Conservation (phyloP, 2,888 invertebrate species). For the Holacanthella duospinosa region DNA sequence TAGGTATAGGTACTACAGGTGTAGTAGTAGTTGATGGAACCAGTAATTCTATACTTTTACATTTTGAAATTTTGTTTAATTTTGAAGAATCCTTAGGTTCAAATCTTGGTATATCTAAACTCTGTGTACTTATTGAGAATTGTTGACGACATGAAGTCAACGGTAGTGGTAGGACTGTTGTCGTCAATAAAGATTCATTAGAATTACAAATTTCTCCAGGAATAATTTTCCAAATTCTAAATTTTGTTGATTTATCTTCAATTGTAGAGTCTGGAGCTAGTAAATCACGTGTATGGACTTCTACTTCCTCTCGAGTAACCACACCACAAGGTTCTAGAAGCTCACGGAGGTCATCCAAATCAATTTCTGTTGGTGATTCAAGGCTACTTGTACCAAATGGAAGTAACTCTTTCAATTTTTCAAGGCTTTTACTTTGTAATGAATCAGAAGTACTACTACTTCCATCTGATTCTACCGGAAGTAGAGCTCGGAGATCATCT, state of each 20-base stretch:
- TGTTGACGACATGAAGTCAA: no score
- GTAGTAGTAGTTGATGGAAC: background rate
- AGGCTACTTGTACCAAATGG: background rate
- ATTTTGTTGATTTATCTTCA: background rate
- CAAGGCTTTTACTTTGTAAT: background rate
- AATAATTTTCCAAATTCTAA: background rate
- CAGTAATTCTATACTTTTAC: background rate
- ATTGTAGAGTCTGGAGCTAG: background rate
- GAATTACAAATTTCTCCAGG: background rate
- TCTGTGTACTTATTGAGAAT: no score
- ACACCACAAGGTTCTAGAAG: background rate
- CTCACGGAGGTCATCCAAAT: background rate
- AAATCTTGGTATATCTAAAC: no score
- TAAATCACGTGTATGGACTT: background rate
- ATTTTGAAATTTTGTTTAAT: background rate
- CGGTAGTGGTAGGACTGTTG: background rate
- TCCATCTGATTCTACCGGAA: background rate
- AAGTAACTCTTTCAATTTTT: background rate
- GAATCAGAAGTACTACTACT: background rate
- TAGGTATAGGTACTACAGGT: background rate
- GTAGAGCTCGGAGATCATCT: background rate
- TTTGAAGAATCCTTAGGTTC: background rate
- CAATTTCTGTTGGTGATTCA: background rate
- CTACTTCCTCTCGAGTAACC: background rate
- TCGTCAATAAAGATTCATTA: background rate